A percentile compares a stretch with the other conserved stretches of the same genome.
phyloP scores from a whole-genome alignment of 2,113 vertebrate species.

The Hemichromis elongatus region DNA sequence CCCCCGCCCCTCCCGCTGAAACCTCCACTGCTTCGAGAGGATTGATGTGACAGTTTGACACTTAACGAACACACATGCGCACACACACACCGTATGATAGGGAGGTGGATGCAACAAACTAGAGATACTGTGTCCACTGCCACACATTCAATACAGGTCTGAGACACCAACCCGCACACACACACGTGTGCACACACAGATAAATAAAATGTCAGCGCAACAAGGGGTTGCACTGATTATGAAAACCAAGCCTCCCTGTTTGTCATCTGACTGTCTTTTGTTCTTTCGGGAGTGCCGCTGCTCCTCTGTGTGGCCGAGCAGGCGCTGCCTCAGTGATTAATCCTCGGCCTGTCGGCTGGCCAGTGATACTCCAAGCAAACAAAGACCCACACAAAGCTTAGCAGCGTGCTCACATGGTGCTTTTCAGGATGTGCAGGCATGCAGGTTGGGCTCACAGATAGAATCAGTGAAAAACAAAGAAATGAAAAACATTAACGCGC shows the following conservation, averaged over 20 bases:
- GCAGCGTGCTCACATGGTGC: neutral
- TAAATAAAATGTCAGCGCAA: slow-evolving; percentile 16
- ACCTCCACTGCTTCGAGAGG: slow-evolving; percentile 30
- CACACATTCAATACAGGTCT: neutral
- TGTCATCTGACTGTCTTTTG: slow-evolving; percentile 18
- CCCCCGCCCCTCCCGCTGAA: slow-evolving; percentile 13
- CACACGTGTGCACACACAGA: neutral
- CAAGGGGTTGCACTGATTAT: slow-evolving; percentile 1
- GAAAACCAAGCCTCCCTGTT: slow-evolving; percentile 3
- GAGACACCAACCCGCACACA: neutral
- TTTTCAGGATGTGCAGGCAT: slow-evolving; percentile 7
- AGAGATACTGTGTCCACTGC: neutral
- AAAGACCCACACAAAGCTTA: slow-evolving; percentile 10
- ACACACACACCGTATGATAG: neutral
- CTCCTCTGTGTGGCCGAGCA: slow-evolving; percentile 1
- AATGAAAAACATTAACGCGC: neutral
- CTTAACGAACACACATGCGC: neutral
- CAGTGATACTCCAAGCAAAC: slow-evolving; percentile 48
- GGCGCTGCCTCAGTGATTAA: slow-evolving; percentile 25
- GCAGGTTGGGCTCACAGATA: neutral
- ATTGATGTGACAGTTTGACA: slow-evolving; percentile 47
- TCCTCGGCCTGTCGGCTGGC: slow-evolving; percentile 34
- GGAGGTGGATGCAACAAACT: neutral
- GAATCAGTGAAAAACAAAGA: neutral
- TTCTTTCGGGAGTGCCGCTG: slow-evolving; percentile 1